Percentiles rank a stretch among this genome's conserved stretches.
Evolutionary conservation across 2,797 vertebrate genomes (phyloP).

Genomic region (Liparis tanakae): DNA sequence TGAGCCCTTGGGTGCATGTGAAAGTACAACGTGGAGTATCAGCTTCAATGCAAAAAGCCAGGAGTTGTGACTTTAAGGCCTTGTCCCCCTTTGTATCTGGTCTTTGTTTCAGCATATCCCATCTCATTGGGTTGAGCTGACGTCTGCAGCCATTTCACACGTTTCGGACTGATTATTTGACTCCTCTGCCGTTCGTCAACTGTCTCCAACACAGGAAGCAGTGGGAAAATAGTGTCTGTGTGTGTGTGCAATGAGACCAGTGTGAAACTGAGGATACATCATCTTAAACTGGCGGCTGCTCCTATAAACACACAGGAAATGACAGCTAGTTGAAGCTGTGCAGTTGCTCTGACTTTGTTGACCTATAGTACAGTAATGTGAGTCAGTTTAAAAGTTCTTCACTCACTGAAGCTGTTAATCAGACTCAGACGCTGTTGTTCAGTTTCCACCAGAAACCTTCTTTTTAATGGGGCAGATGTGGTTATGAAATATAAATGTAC

Average conservation of each 20-base stretch:
- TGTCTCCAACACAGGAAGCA: slow-evolving; percentile 46
- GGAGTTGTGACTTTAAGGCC: background rate
- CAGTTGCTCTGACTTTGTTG: slow-evolving; percentile 3
- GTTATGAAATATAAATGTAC: background rate
- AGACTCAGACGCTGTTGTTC: background rate
- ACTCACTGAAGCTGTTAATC: no score
- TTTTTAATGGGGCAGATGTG: background rate
- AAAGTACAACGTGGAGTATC: slow-evolving; percentile 1
- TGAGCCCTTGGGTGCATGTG: background rate
- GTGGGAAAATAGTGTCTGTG: background rate
- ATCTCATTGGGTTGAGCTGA: background rate
- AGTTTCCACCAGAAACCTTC: background rate
- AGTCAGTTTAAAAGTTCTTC: background rate
- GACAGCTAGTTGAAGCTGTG: background rate
- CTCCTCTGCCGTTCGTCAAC: slow-evolving; percentile 49
- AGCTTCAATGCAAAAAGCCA: background rate
- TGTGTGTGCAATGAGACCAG: background rate
- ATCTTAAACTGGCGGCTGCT: slow-evolving; percentile 25
- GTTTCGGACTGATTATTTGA: slow-evolving; percentile 23
- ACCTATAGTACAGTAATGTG: background rate
- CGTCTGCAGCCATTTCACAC: slow-evolving; percentile 6
- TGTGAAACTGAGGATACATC: slow-evolving; percentile 23
- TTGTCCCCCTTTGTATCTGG: background rate
- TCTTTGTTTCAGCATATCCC: background rate
- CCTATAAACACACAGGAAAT: slow-evolving; percentile 39